Evolutionary conservation across 1,140 invertebrate species (phyloP).

Genomic region (Cyclina sinensis): DNA sequence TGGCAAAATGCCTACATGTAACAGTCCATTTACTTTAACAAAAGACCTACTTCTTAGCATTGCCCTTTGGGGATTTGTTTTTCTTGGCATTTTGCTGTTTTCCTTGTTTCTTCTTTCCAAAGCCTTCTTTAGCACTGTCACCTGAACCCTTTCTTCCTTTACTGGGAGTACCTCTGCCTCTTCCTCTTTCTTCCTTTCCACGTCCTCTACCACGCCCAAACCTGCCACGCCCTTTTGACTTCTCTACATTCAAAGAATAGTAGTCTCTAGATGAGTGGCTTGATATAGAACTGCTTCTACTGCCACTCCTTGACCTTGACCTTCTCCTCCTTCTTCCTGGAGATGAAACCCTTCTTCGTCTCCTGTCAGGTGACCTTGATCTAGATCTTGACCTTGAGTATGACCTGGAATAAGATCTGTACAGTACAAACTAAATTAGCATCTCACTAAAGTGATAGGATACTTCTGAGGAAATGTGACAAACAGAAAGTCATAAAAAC

Average conservation of each 20-base stretch:
- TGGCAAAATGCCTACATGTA: too few relatives aligned
- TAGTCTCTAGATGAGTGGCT: slow-evolving; percentile 33
- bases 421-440: not conserved
- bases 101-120: slow-evolving; percentile 57
- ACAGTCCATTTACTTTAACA: not conserved
- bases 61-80: slow-evolving; percentile 64
- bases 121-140: not conserved
- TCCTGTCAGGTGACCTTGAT: slow-evolving; percentile 84
- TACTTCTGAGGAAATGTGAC: too few relatives aligned
- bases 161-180: not conserved
- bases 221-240: slow-evolving; percentile 65
- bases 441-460: too few relatives aligned
- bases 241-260: slow-evolving; percentile 24
- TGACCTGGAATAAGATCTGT: slow-evolving; percentile 86
- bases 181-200: slow-evolving; percentile 58
- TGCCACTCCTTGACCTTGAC: slow-evolving; percentile 85
- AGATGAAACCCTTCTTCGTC: slow-evolving; percentile 77
- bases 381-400: slow-evolving; percentile 84
- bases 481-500: too few relatives aligned
- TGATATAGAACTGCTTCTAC: slow-evolving; percentile 44
- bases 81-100: slow-evolving; percentile 66
- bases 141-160: slow-evolving; percentile 45
- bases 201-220: slow-evolving; percentile 64
- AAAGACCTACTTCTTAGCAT: not conserved
- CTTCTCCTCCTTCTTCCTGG: slow-evolving; percentile 83